Base-by-base conservation (phyloP, 2,888 invertebrate genomes). In the Ophion slaviceki region DNA sequence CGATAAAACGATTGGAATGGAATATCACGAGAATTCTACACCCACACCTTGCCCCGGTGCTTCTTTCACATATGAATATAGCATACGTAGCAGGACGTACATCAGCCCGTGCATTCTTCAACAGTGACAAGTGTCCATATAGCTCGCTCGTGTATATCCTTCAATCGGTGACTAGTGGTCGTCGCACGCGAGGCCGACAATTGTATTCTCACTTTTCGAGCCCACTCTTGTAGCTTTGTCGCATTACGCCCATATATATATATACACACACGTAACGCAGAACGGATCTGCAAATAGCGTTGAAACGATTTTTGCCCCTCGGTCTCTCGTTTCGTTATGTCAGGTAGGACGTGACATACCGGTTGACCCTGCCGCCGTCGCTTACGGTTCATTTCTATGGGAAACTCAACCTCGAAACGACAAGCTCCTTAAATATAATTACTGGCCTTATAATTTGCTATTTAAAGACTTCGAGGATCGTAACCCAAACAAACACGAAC, bases 101-200 rank as follows among this genome's bases (percentile, higher is more conserved):
- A 76, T 84, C 76, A 72, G 47, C 61, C 75, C 53, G 59, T 80
- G 76, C 80, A 80, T 84, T 84, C 71, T 71, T 84, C 76, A 80
- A 66, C 80, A 36, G 67, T 47, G 80, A 80, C 84, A 76, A 71
- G 76, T 72, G 61, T 53, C 70, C 57, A 61, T 32, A 57, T 36
- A 40, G 40, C 68, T n/a, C 17, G n/a, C 17, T 40, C 53, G 59
- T 7, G 32, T n/a, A 17, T 17, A 24, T 24, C 24, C 7, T 53
- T 45, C 70, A 53, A 70, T 53, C 20, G n/a, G 32, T 36, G 59
- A 70, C 47, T 76, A 20, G 74, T 68, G 64, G 32, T 68, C 53
- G 84, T 71, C 32, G 71, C 84, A 80, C 80, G 76, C 84, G 80
- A 84, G 78, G 47, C 71, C 76, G 71, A 72, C 80, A 53, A 71